These are phyloP conservation scores for Macrotus californicus DNA, from an alignment of 2,113 vertebrate species.

Conservation along the genomic window DNA sequence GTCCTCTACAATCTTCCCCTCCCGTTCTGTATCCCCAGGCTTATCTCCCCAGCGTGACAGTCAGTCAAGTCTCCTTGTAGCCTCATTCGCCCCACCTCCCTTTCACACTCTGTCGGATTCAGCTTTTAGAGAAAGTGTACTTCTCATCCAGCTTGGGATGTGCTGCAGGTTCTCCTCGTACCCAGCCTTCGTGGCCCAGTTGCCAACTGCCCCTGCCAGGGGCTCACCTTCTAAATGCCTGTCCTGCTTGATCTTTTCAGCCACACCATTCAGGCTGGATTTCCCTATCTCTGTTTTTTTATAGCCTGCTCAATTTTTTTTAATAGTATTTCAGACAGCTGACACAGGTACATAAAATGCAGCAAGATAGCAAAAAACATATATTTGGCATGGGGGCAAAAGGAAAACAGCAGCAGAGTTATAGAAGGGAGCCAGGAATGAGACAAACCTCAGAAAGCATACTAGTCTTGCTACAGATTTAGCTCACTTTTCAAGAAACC, in stretches of 20 bases:
- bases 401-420: background rate
- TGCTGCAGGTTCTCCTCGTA: rapidly evolving
- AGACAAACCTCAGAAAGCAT: background rate
- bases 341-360: background rate
- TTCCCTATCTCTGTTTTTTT: background rate
- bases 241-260: background rate
- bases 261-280: background rate
- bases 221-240: background rate
- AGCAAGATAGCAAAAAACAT: background rate
- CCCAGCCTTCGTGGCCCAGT: too few species aligned
- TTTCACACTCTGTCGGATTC: rapidly evolving
- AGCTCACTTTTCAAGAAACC: conserved; percentile 15
- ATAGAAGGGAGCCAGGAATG: background rate
- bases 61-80: rapidly evolving
- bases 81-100: rapidly evolving
- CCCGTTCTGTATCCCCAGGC: background rate
- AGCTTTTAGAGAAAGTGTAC: rapidly evolving
- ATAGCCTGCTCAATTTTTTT: background rate
- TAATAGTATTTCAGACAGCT: background rate
- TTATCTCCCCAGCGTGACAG: background rate
- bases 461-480: background rate
- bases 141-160: background rate
- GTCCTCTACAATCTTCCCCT: background rate
- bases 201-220: background rate
- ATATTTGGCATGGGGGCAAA: background rate